A percentile compares a stretch with the other conserved stretches of the same genome.
These are phyloP conservation scores for Rhinolophus ferrumequinum DNA, from an alignment of 2,113 vertebrate genomes.

Conservation along the genomic window DNA sequence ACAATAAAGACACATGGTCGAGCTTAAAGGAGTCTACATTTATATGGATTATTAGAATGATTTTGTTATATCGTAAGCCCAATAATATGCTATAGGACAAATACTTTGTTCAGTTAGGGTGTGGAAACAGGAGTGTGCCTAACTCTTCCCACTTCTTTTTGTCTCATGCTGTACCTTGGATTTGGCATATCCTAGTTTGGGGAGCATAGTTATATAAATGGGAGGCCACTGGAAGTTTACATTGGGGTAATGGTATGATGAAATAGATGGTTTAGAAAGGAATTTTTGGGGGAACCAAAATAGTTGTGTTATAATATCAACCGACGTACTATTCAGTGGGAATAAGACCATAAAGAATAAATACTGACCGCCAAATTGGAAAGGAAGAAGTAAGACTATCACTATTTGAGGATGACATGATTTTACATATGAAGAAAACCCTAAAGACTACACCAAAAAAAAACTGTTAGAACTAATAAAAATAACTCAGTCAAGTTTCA, in stretches of 20 bases:
- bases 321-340: not conserved
- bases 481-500: not conserved
- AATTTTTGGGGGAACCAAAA: not conserved
- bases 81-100: not conserved
- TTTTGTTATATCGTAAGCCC: not conserved
- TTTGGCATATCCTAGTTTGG: not conserved
- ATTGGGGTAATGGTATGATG: not conserved
- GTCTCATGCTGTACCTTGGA: not conserved
- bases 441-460: not conserved
- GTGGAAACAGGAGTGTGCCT: not conserved
- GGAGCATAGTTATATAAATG: constrained; percentile 14
- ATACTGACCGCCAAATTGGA: not conserved
- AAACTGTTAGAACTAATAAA: not conserved
- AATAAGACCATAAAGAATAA: constrained; percentile 19
- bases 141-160: not conserved
- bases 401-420: not conserved
- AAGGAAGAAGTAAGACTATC: not conserved
- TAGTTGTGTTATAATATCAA: not conserved
- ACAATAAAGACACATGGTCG: constrained; percentile 1
- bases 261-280: constrained; percentile 10
- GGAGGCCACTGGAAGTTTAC: not conserved
- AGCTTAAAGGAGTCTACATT: constrained; percentile 9
- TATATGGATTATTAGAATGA: not conserved
- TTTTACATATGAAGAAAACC: not conserved
- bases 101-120: not conserved